phyloP scores from a whole-genome alignment of 2,888 invertebrate species.

The Ceriagrion tenellum region DNA sequence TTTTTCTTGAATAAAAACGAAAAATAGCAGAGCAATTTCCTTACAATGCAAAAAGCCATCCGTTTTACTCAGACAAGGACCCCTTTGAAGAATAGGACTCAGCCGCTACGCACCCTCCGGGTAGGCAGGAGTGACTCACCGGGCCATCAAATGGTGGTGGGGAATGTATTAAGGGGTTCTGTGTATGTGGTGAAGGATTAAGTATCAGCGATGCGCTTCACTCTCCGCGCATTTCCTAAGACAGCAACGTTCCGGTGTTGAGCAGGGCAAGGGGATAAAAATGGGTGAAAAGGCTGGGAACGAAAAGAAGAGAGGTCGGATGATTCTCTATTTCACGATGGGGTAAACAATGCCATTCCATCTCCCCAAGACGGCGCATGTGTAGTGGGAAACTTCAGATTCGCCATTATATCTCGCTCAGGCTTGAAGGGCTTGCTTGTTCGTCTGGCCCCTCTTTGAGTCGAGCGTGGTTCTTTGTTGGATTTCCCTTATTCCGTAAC shows the following conservation, averaged over 20 bases:
- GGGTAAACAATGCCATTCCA: neutral
- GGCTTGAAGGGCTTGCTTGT: neutral
- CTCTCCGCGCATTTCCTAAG: neutral
- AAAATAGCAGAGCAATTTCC: neutral
- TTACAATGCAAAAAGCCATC: constrained; percentile 16
- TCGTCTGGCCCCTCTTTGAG: neutral
- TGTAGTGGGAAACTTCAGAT: neutral
- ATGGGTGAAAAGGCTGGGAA: neutral
- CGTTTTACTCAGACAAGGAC: neutral
- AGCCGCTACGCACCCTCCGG: neutral
- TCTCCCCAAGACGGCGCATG: neutral
- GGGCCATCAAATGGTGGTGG: neutral
- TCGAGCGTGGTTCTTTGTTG: neutral
- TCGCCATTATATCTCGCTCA: neutral
- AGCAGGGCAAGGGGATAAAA: neutral
- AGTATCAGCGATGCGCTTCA: neutral
- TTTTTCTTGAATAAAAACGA: neutral
- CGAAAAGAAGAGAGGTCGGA: neutral
- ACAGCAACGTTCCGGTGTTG: neutral
- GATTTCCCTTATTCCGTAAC: neutral
- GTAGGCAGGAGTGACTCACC: neutral
- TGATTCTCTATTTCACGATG: neutral
- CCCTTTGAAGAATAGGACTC: neutral
- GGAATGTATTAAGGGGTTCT: neutral
- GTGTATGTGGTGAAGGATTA: neutral